Evolutionary conservation across 1,140 invertebrate genomes (phyloP).

Genomic region (Oppia nitens): DNA sequence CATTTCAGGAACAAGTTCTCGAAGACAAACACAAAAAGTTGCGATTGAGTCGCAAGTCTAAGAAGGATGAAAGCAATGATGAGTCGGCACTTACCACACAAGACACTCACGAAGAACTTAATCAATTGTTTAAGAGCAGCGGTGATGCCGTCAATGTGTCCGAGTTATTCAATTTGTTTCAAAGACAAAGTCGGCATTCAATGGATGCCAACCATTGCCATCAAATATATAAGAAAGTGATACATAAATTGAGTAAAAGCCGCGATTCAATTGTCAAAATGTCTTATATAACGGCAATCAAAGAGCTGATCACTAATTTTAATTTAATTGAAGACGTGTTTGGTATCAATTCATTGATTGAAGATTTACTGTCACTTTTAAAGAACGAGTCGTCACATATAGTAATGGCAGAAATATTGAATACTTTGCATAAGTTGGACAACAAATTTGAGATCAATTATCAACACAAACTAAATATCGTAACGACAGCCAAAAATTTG

Average conservation of each 20-base stretch:
- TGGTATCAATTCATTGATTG: not conserved
- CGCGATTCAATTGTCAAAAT: not conserved
- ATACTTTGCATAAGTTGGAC: constrained; percentile 17
- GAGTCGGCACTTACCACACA: constrained; percentile 32
- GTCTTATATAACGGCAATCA: not conserved
- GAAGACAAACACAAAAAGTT: constrained; percentile 48
- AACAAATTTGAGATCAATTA: constrained; percentile 17
- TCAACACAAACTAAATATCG: not conserved
- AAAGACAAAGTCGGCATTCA: not conserved
- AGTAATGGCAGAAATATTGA: constrained; percentile 27
- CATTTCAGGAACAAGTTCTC: constrained; percentile 30
- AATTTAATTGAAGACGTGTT: not conserved
- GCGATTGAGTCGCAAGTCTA: constrained; percentile 38
- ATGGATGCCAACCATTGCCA: not conserved
- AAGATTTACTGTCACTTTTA: not conserved
- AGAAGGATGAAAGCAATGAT: constrained; percentile 45
- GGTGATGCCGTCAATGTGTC: not conserved
- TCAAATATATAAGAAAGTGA: not conserved
- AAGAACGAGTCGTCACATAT: constrained; percentile 26
- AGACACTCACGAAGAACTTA: constrained; percentile 18
- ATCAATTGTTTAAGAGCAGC: constrained; percentile 21
- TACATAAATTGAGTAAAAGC: not conserved
- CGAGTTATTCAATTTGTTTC: not conserved
- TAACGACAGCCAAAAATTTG: constrained; percentile 13
- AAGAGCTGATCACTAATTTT: not conserved